Conservation (phyloP, 2,888 invertebrate species). For the Pyralis farinalis region DNA sequence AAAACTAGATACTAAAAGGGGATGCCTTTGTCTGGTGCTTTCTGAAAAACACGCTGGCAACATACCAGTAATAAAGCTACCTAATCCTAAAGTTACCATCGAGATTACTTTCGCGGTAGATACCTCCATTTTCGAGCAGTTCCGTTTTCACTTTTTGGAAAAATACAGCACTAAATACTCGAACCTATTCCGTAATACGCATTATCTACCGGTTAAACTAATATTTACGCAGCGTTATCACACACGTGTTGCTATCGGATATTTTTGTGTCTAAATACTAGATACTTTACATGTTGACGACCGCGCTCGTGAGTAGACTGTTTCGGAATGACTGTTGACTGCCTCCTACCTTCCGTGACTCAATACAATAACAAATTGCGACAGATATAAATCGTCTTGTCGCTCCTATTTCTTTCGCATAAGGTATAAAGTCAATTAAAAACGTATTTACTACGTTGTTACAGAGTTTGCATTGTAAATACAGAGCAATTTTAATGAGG, state of each 20-base stretch:
- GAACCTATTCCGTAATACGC: too few relatives aligned
- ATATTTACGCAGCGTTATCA: conserved; percentile 10
- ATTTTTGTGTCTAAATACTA: neutral
- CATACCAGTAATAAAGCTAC: conserved; percentile 86
- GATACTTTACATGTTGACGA: conserved; percentile 6
- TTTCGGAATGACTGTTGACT: conserved; percentile 8
- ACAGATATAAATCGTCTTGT: neutral
- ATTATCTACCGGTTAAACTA: neutral
- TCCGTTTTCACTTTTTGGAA: neutral
- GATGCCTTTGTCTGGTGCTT: conserved; percentile 78
- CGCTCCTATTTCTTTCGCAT: neutral
- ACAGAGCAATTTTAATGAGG: conserved; percentile 4
- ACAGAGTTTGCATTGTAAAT: neutral
- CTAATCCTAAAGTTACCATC: conserved; percentile 83
- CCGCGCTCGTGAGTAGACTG: neutral
- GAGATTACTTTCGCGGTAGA: conserved; percentile 83
- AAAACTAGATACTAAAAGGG: conserved; percentile 84
- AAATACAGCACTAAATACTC: neutral
- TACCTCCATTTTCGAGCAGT: conserved; percentile 60
- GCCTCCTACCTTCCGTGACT: too few relatives aligned
- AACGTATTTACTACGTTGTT: neutral
- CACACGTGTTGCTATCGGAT: conserved; percentile 12
- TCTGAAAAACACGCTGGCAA: conserved; percentile 84
- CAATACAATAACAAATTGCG: too few relatives aligned
- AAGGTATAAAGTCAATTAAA: neutral